phyloP scores from a whole-genome alignment of 2,113 vertebrate genomes.

The Leiothrix lutea region DNA sequence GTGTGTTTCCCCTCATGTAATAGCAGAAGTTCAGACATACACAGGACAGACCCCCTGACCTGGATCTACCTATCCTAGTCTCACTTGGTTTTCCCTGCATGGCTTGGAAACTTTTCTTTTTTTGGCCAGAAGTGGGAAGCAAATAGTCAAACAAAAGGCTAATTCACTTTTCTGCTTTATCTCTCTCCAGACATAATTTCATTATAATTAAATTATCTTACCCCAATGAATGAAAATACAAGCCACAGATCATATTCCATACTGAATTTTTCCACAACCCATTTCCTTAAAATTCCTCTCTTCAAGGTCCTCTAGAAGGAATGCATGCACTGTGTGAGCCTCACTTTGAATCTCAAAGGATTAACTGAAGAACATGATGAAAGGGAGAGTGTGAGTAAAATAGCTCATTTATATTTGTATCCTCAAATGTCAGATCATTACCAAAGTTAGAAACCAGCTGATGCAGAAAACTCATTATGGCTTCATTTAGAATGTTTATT shows the following conservation, averaged over 20 bases:
- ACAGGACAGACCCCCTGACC: not conserved
- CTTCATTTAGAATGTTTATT: slow-evolving; percentile 43
- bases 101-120: not conserved
- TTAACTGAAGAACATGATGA: slow-evolving; percentile 33
- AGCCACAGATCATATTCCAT: not conserved
- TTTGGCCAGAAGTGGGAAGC: not conserved
- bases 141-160: not conserved
- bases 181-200: not conserved
- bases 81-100: not conserved
- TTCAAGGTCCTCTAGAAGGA: not conserved
- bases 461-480: slow-evolving; percentile 29
- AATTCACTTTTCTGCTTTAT: not conserved
- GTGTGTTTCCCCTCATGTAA: accelerated
- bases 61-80: not conserved
- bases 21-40: not conserved
- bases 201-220: slow-evolving; percentile 15
- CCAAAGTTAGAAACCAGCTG: slow-evolving; percentile 54
- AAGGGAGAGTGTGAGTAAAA: slow-evolving; percentile 34
- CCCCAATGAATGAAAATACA: not conserved
- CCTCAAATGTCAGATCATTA: slow-evolving; percentile 58
- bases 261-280: not conserved
- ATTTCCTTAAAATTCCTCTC: not conserved
- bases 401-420: slow-evolving; percentile 39
- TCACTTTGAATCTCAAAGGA: not conserved
- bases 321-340: not conserved